Base-by-base conservation (phyloP, 2,113 vertebrate genomes). In the Corydoras maculifer region DNA sequence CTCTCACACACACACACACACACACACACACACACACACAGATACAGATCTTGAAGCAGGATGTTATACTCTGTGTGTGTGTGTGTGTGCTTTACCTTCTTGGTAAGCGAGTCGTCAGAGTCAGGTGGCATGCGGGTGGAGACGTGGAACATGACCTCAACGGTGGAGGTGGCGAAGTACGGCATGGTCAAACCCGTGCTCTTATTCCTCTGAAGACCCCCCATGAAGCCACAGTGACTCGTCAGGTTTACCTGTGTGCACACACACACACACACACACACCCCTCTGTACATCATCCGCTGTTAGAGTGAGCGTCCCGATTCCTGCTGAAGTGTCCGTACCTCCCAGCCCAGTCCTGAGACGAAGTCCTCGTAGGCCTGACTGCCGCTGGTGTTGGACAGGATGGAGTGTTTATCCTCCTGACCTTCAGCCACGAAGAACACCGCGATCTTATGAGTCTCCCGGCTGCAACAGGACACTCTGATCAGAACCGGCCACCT, bases 391-490 rank as follows among this genome's bases (percentile, higher is more conserved):
- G 91, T 96, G 82, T 98, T 99, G 10, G 95, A 96, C 62, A 99
- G 91, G 80, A 99, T 99, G 78, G 97, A 99, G 89, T 98, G 94
- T 81, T 99, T 99, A 86, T 99, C 96, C 85, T 99, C 97, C 85
- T 99, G 97, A 31, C 97, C 96, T 80, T 98, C 97, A 50, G 97
- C 97, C 75, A 99, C 94, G 70, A 98, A 99, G 88, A 99, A 99
- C 71, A 99, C 97, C 8, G 97, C 97, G 18, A 99, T 99, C 86
- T 99, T 99, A 86, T 99, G 97, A 4, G 97, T 99, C 82, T 99
- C 97, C 49, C 97, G 93, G 83, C 97, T 99, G 73, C 74, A 83
- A 85, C 80, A 55, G 65, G 9, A 48, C 69, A 59, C 13, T 58
- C 15, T 4, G 12, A 58, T 57, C 54, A 14, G 9, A 18, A 35